phyloP scores from a whole-genome alignment of 2,797 vertebrate species.

The Antennarius maculatus region DNA sequence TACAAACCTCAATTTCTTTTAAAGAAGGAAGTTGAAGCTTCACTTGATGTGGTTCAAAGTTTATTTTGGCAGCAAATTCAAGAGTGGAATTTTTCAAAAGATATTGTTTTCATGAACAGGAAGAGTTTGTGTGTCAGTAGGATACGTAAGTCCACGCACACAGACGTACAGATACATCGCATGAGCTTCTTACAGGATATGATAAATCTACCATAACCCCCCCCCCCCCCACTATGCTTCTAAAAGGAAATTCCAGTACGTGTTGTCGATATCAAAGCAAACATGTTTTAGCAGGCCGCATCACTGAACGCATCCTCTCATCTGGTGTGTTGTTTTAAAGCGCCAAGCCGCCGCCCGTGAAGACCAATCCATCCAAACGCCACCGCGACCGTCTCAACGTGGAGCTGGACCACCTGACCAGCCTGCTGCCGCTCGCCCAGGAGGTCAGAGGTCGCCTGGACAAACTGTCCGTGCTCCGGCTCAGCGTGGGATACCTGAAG shows the following conservation, averaged over 20 bases:
- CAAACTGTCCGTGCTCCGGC: constrained; percentile 90
- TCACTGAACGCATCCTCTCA: constrained; percentile 6
- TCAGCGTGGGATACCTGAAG: constrained; percentile 91
- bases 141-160: not conserved
- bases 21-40: constrained; percentile 8
- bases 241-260: constrained; percentile 18
- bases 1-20: constrained; percentile 3
- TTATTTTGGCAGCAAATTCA: constrained; percentile 19
- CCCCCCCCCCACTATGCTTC: not conserved
- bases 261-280: not conserved
- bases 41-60: constrained; percentile 31
- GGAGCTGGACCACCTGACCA: constrained; percentile 88
- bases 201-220: constrained; percentile 17
- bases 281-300: constrained; percentile 11
- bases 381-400: constrained; percentile 91
- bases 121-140: not conserved
- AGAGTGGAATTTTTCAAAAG: not conserved
- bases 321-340: constrained; percentile 29
- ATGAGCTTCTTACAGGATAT: constrained; percentile 10
- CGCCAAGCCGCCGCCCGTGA: constrained; percentile 51
- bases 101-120: constrained; percentile 9
- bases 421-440: constrained; percentile 86
- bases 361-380: constrained; percentile 90
- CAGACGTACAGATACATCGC: not conserved
- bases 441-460: constrained; percentile 89